Conservation (phyloP, 2,888 invertebrate genomes). For the Eupithecia tripunctaria region DNA sequence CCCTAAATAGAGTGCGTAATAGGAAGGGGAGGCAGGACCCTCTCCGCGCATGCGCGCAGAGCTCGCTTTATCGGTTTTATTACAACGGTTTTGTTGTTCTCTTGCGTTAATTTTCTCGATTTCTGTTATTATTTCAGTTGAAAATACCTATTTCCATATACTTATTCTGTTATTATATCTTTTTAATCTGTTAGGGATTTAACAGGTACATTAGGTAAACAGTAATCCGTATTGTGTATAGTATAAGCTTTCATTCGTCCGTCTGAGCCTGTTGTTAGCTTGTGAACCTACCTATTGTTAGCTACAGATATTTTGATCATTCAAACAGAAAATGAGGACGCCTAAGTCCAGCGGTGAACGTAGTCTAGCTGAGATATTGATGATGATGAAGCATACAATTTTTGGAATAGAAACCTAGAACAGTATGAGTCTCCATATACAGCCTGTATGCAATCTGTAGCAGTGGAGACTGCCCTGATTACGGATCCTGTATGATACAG, state of each 20-base stretch:
- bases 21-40: slow-evolving; percentile 73
- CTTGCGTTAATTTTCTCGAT: slow-evolving; percentile 57
- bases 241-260: too few relatives aligned
- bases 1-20: slow-evolving; percentile 84
- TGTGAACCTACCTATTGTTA: neutral
- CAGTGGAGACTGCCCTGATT: too few relatives aligned
- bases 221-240: neutral
- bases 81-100: slow-evolving; percentile 75
- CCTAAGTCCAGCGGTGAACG: neutral
- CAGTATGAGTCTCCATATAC: too few relatives aligned
- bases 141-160: slow-evolving; percentile 8
- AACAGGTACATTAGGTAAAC: neutral
- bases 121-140: slow-evolving; percentile 31
- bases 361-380: neutral
- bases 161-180: too few relatives aligned
- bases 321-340: neutral
- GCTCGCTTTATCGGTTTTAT: slow-evolving; percentile 77
- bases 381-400: neutral
- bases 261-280: too few relatives aligned
- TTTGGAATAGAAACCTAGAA: neutral
- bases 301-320: neutral
- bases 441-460: too few relatives aligned
- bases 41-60: slow-evolving; percentile 71
- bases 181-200: neutral
- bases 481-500: too few relatives aligned